Conservation (phyloP, 1,140 invertebrate genomes). For the Zaprionus capensis region DNA sequence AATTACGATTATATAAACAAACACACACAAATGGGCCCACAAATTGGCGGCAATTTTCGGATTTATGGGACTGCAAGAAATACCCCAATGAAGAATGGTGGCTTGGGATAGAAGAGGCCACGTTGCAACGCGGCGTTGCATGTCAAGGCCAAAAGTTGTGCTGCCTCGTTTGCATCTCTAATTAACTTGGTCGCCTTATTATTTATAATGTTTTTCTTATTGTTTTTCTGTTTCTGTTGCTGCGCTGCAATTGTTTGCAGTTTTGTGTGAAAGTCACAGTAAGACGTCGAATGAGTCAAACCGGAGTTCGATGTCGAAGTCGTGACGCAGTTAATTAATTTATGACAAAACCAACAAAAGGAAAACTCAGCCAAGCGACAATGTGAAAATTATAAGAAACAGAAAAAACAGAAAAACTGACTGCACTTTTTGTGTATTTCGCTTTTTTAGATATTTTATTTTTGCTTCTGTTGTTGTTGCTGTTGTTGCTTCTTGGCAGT, state of each 20-base stretch:
- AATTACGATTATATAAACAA: constrained; percentile 21
- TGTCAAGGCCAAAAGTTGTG: constrained; percentile 54
- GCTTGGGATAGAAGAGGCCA: not conserved
- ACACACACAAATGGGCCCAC: not conserved
- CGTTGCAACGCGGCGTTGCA: constrained; percentile 23
- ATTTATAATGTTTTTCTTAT: constrained; percentile 3
- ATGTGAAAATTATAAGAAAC: constrained; percentile 53
- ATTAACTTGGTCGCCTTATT: constrained; percentile 56
- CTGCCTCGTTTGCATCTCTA: constrained; percentile 54
- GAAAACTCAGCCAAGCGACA: constrained; percentile 59
- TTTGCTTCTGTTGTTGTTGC: constrained; percentile 20
- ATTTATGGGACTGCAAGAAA: constrained; percentile 22
- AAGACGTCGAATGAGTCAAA: constrained; percentile 39
- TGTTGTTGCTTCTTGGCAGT: constrained; percentile 64
- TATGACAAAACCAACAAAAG: constrained; percentile 65
- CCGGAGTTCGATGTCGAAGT: constrained; percentile 53
- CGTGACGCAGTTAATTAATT: constrained; percentile 79
- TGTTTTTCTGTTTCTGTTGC: constrained; percentile 16
- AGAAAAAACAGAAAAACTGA: constrained; percentile 41
- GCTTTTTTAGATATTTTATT: constrained; percentile 14
- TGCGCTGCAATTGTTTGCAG: constrained; percentile 47
- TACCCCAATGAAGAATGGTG: not conserved
- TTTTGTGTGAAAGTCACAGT: constrained; percentile 66
- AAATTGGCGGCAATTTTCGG: constrained; percentile 24
- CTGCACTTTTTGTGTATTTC: constrained; percentile 51